Evolutionary conservation across 2,797 vertebrate species (phyloP).

Genomic region (Pseudopleuronectes americanus): DNA sequence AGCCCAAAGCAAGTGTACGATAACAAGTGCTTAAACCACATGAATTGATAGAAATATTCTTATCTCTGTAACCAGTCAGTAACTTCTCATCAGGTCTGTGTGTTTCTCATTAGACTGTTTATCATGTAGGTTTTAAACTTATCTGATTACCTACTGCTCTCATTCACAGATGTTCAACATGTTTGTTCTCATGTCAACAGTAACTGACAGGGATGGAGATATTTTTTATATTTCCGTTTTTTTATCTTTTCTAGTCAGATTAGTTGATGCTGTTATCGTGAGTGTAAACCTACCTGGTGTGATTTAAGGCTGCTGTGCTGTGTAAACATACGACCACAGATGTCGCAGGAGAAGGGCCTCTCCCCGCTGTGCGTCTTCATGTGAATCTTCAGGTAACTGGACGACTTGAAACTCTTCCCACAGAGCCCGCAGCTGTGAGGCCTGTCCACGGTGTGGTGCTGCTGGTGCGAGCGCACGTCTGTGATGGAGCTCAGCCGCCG

Average conservation of each 20-base stretch:
- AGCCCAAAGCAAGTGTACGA: no score
- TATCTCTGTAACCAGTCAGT: no score
- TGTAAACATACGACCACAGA: constrained; percentile 78
- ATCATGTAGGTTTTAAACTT: no score
- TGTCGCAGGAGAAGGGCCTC: constrained; percentile 74
- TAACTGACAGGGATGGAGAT: no score
- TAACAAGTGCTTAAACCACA: neutral
- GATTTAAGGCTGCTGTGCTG: constrained; percentile 82
- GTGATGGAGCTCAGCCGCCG: constrained; percentile 64
- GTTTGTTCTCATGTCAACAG: no score
- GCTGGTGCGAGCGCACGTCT: constrained; percentile 77
- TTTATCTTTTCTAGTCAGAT: no score
- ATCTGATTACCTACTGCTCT: neutral
- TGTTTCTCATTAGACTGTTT: neutral
- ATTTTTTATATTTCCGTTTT: no score
- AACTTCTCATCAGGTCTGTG: neutral
- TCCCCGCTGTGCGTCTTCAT: constrained; percentile 79
- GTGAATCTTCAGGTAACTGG: constrained; percentile 79
- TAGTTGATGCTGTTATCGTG: neutral
- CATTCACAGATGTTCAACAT: neutral
- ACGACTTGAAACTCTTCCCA: constrained; percentile 76
- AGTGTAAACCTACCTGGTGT: constrained; percentile 67
- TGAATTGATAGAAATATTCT: neutral
- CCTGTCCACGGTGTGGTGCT: constrained; percentile 64
- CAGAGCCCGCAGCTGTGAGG: constrained; percentile 77